These are phyloP conservation scores for Zosterops japonicus DNA, from an alignment of 2,113 vertebrate species.

Conservation along the genomic window DNA sequence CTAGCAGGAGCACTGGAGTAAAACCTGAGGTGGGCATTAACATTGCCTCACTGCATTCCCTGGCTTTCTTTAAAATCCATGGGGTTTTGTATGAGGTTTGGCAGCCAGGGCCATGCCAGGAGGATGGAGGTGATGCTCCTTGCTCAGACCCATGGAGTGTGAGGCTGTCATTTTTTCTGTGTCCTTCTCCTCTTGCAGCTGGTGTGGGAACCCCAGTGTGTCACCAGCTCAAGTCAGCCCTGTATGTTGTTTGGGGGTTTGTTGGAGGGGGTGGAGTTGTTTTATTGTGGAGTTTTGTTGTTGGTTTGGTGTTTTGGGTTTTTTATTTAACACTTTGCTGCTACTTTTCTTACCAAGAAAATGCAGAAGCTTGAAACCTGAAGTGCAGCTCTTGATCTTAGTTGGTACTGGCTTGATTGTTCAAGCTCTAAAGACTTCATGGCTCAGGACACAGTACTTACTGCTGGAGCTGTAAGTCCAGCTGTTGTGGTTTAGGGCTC, in stretches of 20 bases:
- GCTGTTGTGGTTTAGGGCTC: background rate
- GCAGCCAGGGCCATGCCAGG: rapidly evolving
- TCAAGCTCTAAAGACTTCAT: background rate
- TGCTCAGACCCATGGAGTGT: background rate
- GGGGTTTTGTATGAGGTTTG: background rate
- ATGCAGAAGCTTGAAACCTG: background rate
- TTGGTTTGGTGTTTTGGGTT: background rate
- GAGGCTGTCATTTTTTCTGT: background rate
- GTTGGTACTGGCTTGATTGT: rapidly evolving
- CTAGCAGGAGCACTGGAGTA: background rate
- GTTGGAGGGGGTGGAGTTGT: background rate
- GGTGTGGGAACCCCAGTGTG: background rate
- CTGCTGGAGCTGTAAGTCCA: background rate
- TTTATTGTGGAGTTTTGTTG: background rate
- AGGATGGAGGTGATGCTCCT: background rate
- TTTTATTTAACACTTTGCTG: background rate
- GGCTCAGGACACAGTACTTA: background rate
- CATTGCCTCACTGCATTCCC: background rate
- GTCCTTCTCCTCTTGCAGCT: background rate
- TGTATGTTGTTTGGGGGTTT: background rate
- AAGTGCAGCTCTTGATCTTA: background rate
- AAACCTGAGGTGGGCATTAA: background rate
- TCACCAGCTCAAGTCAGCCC: background rate
- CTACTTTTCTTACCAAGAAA: background rate
- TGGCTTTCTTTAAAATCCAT: background rate